Base-by-base conservation (phyloP, 2,113 vertebrate species). In the Eurystomus gularis region DNA sequence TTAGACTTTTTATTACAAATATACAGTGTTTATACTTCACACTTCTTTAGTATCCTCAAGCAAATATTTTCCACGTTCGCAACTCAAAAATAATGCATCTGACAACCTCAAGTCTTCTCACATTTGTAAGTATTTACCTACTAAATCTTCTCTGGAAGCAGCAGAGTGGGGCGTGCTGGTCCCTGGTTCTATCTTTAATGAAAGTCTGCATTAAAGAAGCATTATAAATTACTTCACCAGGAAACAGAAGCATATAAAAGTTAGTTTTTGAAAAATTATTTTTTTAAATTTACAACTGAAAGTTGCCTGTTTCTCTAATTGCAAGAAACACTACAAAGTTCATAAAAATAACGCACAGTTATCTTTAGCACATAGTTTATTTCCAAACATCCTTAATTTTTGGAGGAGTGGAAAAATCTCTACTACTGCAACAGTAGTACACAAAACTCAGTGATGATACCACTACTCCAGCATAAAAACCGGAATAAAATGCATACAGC, bases 141-240 rank as follows among this genome's bases (percentile, higher is more conserved):
- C 98, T 94, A 99, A 98, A 95, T 99, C 99, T 97, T 99, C 99
- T 98, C 98, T 99, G 87, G 99, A 99, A 94, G 98, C 98, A 87
- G 99, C 98, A 81, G 98, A 98, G 70, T 99, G 99, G 6, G 99
- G 99, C 24, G 99, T 99, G 98, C 98, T 99, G 96, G 98, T 99
- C 85, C 99, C 99, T 84, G 99, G 99, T 96, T 99, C 99, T 96
- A 99, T 99, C 98, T 99, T 99, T 98, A 99, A 98, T 3, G 99
- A 99, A 96, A 99, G 98, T 95, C 99, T 99, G 95, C 61, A 95
- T 96, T 95, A 85, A 96, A 77, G 89, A 97, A 97, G 77, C 72
- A 93, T 96, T 20, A 93, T 57, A 95, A 85, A 68, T 94, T 90
- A 96, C 48, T 94, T 95, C 8, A 92, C 40, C 39, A 82, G 68